phyloP scores from a whole-genome alignment of 2,888 invertebrate species.

The Hypercompe scribonia region DNA sequence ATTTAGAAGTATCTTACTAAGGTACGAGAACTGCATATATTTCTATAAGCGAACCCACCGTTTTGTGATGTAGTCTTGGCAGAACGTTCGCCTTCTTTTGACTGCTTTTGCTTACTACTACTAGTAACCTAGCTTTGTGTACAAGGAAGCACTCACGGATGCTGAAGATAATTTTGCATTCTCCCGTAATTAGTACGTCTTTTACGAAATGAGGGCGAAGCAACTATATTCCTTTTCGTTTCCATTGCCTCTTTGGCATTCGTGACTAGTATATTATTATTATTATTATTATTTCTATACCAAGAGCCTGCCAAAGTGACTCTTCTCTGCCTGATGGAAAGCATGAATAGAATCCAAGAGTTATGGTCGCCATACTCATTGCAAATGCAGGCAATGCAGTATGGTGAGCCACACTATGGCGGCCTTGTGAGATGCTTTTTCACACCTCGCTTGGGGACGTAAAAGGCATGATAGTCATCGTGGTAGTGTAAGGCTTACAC shows the following conservation, averaged over 20 bases:
- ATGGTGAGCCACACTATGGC: too few species aligned
- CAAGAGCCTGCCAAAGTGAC: too few species aligned
- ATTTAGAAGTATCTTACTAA: neutral
- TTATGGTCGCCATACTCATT: too few species aligned
- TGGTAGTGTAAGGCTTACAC: too few species aligned
- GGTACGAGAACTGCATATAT: neutral
- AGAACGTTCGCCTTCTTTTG: neutral
- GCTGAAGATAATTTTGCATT: neutral
- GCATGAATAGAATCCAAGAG: too few species aligned
- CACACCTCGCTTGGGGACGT: too few species aligned
- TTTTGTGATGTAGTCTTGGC: neutral
- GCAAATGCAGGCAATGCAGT: too few species aligned
- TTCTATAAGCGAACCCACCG: neutral
- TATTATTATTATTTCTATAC: too few species aligned
- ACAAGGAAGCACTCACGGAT: neutral
- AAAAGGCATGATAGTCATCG: too few species aligned
- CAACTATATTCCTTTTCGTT: neutral
- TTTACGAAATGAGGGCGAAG: neutral
- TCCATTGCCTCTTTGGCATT: neutral
- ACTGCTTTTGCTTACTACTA: neutral
- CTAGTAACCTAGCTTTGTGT: neutral
- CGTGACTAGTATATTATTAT: neutral
- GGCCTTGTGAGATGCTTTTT: too few species aligned
- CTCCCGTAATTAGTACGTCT: neutral
- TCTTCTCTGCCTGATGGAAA: too few species aligned